phyloP scores from a whole-genome alignment of 2,888 invertebrate genomes.

The Scaptomyza polygonia region DNA sequence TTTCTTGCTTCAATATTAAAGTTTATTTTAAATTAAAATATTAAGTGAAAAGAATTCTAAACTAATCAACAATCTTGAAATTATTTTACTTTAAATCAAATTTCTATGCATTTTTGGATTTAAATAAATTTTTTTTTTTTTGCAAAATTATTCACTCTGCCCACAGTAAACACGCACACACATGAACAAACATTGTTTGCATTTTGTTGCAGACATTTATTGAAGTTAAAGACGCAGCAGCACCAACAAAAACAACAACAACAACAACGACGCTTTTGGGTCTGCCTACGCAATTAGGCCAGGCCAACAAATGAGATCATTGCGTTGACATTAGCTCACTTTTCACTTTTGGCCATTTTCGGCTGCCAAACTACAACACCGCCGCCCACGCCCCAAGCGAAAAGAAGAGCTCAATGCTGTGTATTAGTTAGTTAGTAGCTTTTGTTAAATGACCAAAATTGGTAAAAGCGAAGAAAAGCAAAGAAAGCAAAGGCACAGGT shows the following conservation, averaged over 20 bases:
- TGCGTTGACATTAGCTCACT: slow-evolving; percentile 75
- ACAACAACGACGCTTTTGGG: background rate
- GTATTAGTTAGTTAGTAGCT: slow-evolving; percentile 25
- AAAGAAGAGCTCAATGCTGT: background rate
- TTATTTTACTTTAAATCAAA: background rate
- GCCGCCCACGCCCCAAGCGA: slow-evolving; percentile 31
- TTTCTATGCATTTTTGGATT: background rate
- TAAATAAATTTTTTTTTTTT: too few species aligned
- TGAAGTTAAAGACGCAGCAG: slow-evolving; percentile 5
- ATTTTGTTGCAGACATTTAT: slow-evolving; percentile 27
- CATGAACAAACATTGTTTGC: slow-evolving; percentile 7
- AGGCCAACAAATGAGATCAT: slow-evolving; percentile 74
- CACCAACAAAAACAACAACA: background rate
- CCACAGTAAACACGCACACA: slow-evolving; percentile 11
- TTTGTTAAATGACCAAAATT: slow-evolving; percentile 69
- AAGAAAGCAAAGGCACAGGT: slow-evolving; percentile 35
- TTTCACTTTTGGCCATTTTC: slow-evolving; percentile 74
- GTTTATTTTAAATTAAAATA: too few species aligned
- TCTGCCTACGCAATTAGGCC: slow-evolving; percentile 72
- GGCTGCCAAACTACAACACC: slow-evolving; percentile 32
- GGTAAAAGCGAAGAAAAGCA: slow-evolving; percentile 47
- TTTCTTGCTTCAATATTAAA: too few species aligned
- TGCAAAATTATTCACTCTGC: background rate
- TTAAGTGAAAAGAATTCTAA: too few species aligned
- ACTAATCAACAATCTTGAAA: too few species aligned